A percentile compares a stretch with the other conserved stretches of the same genome.
These are phyloP conservation scores for Montipora efflorescens DNA, from an alignment of 64 coral and sea anemone species.

Conservation along the genomic window DNA sequence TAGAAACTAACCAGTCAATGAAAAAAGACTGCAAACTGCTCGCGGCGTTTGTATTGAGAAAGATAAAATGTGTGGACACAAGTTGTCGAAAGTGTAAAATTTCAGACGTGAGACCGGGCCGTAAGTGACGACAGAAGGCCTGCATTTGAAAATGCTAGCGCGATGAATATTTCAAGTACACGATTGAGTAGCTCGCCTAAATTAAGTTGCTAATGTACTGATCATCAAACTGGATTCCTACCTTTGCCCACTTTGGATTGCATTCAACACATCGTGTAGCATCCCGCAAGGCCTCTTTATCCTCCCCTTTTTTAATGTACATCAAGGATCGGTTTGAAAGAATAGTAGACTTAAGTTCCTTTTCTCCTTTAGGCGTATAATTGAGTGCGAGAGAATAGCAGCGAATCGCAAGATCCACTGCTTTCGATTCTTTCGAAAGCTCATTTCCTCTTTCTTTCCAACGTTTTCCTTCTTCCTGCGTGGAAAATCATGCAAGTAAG, in stretches of 20 bases:
- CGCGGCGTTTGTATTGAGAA: no score
- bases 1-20: no score
- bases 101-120: fast-evolving
- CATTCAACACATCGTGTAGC: background rate
- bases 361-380: background rate
- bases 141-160: no score
- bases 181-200: no score
- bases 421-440: conserved; percentile 33
- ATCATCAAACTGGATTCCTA: background rate
- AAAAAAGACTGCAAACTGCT: no score
- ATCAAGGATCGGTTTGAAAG: conserved; percentile 26
- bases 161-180: no score
- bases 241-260: conserved; percentile 18
- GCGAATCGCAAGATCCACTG: background rate
- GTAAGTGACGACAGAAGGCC: no score
- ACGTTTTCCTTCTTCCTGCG: conserved; percentile 59
- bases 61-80: no score
- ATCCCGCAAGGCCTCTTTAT: background rate
- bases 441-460: conserved; percentile 81
- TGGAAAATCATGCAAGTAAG: background rate
- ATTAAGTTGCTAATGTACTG: no score
- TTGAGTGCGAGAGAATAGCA: conserved; percentile 51
- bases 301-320: background rate
- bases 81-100: no score
- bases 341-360: conserved; percentile 1